Base-by-base conservation (phyloP, 2,888 invertebrate species). In the Acanthoscelides obtectus region DNA sequence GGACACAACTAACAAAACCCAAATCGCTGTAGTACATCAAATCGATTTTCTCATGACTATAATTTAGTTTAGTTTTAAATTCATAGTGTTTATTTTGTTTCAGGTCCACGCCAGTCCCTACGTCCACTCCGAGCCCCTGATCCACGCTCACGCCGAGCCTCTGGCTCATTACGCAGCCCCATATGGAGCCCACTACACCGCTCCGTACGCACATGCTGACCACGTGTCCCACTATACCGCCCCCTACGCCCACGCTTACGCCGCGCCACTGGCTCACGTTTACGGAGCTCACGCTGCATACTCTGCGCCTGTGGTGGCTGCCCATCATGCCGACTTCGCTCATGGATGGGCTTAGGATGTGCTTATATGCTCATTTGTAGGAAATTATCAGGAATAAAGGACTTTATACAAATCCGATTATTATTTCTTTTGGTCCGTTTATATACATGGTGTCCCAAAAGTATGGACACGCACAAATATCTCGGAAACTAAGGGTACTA, bases 251-350 rank as follows among this genome's bases (percentile, higher is more conserved):
- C 64, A 22, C 72, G 72, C 73, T 12, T 73, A 74, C 63, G 70
- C 75, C 22, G 73, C 76, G n/a, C 75, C 75, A 45, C 21, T 75
- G 17, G 70, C 73, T 2, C 70, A 73, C 8, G 66, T 71, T 8
- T 72, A 75, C 22, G 64, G 73, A 17, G 66, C 77, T 67, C 74
- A 75, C 67, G 72, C 75, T 64, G 74, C 76, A 21, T 74, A 76
- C 68, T 68, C 74, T 27, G 74, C 77, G 64, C 77, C 77, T 69
- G 69, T 70, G 63, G 69, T 74, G 22, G 73, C 73, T 72, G 45
- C 45, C 1, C 45, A 45, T 12, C 45, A 45, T 17, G 45, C 45
- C 17, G 45, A 45, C 17, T 45, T 45, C 17, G 45, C 12, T 12
- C 45, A 45, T 17, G 45, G 45, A 45, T 45, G 45, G 45, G 45